Evolutionary conservation across 2,888 invertebrate species (phyloP).

Genomic region (Drosophila meridionalis): DNA sequence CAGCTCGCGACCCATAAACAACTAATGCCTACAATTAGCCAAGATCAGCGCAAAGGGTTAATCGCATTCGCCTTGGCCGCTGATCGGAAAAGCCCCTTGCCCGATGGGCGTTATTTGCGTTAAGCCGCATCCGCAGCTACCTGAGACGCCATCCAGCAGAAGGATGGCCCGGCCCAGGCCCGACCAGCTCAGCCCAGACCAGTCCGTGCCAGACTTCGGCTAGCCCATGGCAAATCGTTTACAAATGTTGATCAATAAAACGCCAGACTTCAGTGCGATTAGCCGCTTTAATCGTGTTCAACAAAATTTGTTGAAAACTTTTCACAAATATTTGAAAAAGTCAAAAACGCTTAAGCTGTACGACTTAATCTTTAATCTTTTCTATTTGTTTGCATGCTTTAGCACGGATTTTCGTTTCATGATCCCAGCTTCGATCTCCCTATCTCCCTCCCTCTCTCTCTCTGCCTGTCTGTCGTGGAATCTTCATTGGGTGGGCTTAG

Average conservation of each 20-base stretch:
- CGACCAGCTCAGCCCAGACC: background rate
- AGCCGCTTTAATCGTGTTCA: constrained; percentile 82
- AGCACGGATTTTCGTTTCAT: constrained; percentile 73
- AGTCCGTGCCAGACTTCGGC: background rate
- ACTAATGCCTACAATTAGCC: constrained; percentile 80
- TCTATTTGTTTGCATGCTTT: constrained; percentile 79
- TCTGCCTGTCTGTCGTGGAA: background rate
- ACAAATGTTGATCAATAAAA: constrained; percentile 85
- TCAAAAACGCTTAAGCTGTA: constrained; percentile 69
- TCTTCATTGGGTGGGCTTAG: constrained; percentile 3
- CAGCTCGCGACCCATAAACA: constrained; percentile 74
- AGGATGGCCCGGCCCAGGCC: constrained; percentile 30
- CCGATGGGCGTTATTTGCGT: constrained; percentile 65
- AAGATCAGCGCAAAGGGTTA: constrained; percentile 56
- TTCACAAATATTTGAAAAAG: constrained; percentile 82
- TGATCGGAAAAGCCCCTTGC: constrained; percentile 57
- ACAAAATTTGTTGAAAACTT: constrained; percentile 66
- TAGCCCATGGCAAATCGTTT: constrained; percentile 71
- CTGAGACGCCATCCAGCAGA: constrained; percentile 38
- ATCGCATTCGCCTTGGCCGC: constrained; percentile 77
- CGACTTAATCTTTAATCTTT: constrained; percentile 67
- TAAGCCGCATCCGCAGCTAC: constrained; percentile 66
- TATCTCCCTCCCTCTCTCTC: background rate
- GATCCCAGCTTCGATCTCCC: constrained; percentile 31
- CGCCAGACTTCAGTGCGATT: constrained; percentile 76